Base-by-base conservation (phyloP, 2,797 vertebrate species). In the Setipinna tenuifilis region DNA sequence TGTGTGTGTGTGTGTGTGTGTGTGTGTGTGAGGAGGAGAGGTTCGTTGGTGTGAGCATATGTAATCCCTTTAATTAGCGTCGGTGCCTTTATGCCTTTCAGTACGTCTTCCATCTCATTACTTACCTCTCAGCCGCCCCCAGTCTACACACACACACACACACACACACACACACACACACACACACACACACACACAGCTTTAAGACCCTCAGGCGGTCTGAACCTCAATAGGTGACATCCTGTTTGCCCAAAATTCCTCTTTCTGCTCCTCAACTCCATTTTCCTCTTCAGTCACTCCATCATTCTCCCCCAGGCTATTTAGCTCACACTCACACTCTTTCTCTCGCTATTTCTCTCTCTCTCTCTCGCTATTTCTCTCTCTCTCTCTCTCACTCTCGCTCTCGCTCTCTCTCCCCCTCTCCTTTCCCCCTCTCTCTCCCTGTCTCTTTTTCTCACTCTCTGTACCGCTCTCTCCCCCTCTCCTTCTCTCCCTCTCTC, bases 61-160 rank as follows among this genome's bases (percentile, higher is more conserved):
- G 84, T 89, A 87, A 89, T 93, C 87, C 86, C 88, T 89, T 89
- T 88, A 92, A 87, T 85, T 84, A 86, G 71, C 89, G 82, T 28
- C 58, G 86, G 82, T 85, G 83, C 86, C 83, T 92, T 91, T 82
- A 89, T 91, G 82, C 82, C 84, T 14, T 85, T 87, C 78, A 58
- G 17, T 85, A 59, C 83, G 75, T 71, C 71, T 90, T 91, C 71
- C 61, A 68, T 88, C 86, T 90, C 85, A 86, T 90, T 91, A 90
- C 83, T 83, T 81, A 25, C 84, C 71, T 83, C 82, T 87, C 84
- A 3, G 21, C 68, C 71, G 14, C 84, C 59, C 80, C 61, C 71
- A 31, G 16, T 62, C 57, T 85, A 17, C 83, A 75, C 62, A 71
- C 23, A 28, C 35, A 68, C 65, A 65, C 62, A 65, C 62, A 65